Evolutionary conservation across 2,888 invertebrate genomes (phyloP).

Genomic region (Apotomis betuletana): DNA sequence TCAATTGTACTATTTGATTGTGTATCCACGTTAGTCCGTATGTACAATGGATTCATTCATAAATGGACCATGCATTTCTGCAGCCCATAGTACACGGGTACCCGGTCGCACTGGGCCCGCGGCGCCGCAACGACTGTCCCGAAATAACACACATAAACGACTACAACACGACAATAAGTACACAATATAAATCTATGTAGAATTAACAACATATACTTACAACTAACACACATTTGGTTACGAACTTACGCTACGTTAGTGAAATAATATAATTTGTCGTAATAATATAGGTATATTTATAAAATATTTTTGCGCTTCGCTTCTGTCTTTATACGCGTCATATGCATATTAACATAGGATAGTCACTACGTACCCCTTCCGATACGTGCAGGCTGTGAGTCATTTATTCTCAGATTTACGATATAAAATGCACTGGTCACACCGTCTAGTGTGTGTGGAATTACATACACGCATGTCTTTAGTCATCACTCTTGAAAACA

Average conservation of each 20-base stretch:
- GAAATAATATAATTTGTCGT: slow-evolving; percentile 38
- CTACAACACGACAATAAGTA: slow-evolving; percentile 28
- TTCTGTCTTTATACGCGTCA: background rate
- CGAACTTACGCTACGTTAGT: slow-evolving; percentile 51
- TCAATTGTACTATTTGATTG: too few relatives aligned
- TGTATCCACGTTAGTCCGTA: too few relatives aligned
- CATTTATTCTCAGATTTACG: too few relatives aligned
- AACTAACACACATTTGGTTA: slow-evolving; percentile 64
- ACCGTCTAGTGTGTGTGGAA: too few relatives aligned
- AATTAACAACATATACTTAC: slow-evolving; percentile 50
- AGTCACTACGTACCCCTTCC: too few relatives aligned
- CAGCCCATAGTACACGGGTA: background rate
- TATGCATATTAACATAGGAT: background rate
- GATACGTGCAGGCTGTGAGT: too few relatives aligned
- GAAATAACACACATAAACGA: slow-evolving; percentile 21
- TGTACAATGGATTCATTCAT: too few relatives aligned
- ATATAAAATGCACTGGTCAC: too few relatives aligned
- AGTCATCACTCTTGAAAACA: background rate
- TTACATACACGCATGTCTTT: background rate
- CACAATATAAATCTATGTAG: slow-evolving; percentile 40
- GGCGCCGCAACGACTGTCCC: background rate
- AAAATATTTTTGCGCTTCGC: slow-evolving; percentile 19
- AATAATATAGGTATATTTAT: slow-evolving; percentile 18
- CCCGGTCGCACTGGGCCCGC: background rate
- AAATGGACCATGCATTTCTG: too few relatives aligned